Base-by-base conservation (phyloP, 2,888 invertebrate species). In the Cephus pygmeus region DNA sequence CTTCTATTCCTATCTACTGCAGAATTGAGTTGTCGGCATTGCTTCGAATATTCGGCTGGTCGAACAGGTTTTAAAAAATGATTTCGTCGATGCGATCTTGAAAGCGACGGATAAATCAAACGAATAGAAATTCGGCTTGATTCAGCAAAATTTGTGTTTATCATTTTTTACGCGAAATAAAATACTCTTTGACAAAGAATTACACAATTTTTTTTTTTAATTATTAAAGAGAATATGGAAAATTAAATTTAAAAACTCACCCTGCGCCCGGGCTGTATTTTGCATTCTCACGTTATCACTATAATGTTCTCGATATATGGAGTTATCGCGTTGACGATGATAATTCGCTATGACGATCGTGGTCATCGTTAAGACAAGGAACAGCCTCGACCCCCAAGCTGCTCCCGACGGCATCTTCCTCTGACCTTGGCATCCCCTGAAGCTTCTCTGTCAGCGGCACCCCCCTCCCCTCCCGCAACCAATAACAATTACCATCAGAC, bases 371-470 rank as follows among this genome's bases (percentile, higher is more conserved):
- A 91, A 84, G 82, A 89, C 84, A 83, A 90, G 85, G 83, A 90
- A 85, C 86, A 90, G 85, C 86, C 87, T 87, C 84, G 89, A 87
- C 86, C 87, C 87, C 90, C 89, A 89, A 86, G 86, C 85, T 83
- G 85, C 81, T 85, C 87, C 87, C 84, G 82, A 87, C 86, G 87
- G 86, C 88, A 88, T 89, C 87, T 86, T 88, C 88, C 86, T 82
- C 85, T 85, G 87, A 83, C 84, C 86, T 85, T 90, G 85, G 89
- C 90, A 91, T 91, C 88, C 89, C 90, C 88, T 83, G 88, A 80
- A 79, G 76, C 79, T 86, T 81, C 56, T 79, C 80, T 79, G 77
- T 78, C 75, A 34, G 34, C 69, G 35, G 36, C 69, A 73, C 73
- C 35, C 36, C 23, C 35, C 35, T 35, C 12, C 35, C 35, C 12